Conservation (phyloP, 2,888 invertebrate species). For the Chalcis sispes region DNA sequence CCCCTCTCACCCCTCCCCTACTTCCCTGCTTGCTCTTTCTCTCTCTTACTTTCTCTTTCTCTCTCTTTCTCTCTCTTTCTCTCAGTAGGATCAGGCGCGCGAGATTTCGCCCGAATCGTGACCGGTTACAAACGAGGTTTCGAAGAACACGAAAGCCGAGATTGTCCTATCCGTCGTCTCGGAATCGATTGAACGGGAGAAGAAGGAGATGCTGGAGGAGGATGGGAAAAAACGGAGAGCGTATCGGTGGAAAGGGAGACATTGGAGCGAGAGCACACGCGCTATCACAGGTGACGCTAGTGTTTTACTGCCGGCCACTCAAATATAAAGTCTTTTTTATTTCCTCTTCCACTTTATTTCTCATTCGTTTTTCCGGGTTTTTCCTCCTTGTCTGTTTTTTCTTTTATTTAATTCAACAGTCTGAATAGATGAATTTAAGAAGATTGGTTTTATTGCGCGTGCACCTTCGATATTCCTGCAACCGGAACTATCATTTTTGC, state of each 20-base stretch:
- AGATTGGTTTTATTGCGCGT: constrained; percentile 19
- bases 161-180: constrained; percentile 26
- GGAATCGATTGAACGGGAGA: constrained; percentile 38
- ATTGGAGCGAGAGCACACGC: not conserved
- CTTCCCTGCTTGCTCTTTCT: too few relatives aligned
- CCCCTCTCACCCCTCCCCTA: too few relatives aligned
- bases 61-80: too few relatives aligned
- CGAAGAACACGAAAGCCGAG: constrained; percentile 29
- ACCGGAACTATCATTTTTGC: not conserved
- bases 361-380: not conserved
- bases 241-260: not conserved
- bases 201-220: not conserved
- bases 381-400: not conserved
- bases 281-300: constrained; percentile 31
- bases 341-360: not conserved
- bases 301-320: constrained; percentile 30
- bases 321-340: constrained; percentile 30
- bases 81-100: not conserved
- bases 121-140: constrained; percentile 33
- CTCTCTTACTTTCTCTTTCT: too few relatives aligned
- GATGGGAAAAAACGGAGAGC: not conserved
- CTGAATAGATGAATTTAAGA: constrained; percentile 16
- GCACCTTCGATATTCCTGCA: not conserved
- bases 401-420: constrained; percentile 41
- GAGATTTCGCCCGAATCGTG: constrained; percentile 26